Evolutionary conservation across 2,113 vertebrate species (phyloP), one percentile per base, ranked within the genome.

Genomic region (Gavialis gangeticus): DNA sequence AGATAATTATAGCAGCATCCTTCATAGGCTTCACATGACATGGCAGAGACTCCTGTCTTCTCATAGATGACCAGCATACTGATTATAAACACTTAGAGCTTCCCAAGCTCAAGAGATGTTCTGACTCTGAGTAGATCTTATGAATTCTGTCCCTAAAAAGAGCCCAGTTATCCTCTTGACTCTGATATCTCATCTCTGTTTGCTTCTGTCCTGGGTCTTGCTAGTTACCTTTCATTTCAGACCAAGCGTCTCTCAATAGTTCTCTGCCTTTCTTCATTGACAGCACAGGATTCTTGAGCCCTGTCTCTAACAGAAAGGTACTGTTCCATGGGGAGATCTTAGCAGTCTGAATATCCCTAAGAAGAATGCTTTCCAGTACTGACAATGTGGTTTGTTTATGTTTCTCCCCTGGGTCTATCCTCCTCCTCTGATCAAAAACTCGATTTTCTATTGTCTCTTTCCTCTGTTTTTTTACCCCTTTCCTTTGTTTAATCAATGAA

Each of bases 391-490:
- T 84, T 17, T 6, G 18, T 85, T 88, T 78, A 54, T 84, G 66
- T 78, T 91, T 93, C 91, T 57, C 62, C 62, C 22, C 22, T 6
- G 3, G 62, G 19, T 89, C 13, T 76, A 84, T 12, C 6, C 79
- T 59, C 21, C 19, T n/a, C 62, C 90, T 80, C 55, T 94, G 71
- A 97, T 91, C 73, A 63, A 75, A 97, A 91, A 19, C 24, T 84
- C 46, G 21, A 34, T 62, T 89, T 90, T 86, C 60, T 90, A 73
- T 81, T 57, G 19, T 46, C 78, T 96, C 62, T 85, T 60, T 86
- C 67, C 14, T 4, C 5, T 54, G 67, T 64, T 63, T 78, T 62
- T 88, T 85, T 82, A 92, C 81, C 17, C 4, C 5, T 78, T 18
- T 5, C 21, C 12, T 62, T 90, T 25, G 86, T 87, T 79, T 91